These are phyloP conservation scores for Polyodon spathula DNA, from an alignment of 2,113 vertebrate species.

Conservation along the genomic window DNA sequence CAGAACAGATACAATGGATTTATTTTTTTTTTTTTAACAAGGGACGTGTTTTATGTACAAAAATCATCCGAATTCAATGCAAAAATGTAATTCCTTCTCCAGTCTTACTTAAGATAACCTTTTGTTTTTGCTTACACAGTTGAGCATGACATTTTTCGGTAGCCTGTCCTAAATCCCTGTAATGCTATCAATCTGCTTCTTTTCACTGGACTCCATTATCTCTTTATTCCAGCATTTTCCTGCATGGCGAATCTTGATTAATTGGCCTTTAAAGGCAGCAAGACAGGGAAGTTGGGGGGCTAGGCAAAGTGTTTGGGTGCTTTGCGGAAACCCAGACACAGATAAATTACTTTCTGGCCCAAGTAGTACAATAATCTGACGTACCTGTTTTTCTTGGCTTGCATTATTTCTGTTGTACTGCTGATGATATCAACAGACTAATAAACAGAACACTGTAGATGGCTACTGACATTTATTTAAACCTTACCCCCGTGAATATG, in stretches of 20 bases:
- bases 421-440: constrained; percentile 6
- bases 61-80: no score
- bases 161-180: constrained; percentile 36
- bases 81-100: constrained; percentile 24
- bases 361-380: constrained; percentile 25
- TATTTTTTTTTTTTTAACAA: no score
- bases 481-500: no score
- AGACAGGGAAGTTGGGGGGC: constrained; percentile 48
- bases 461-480: no score
- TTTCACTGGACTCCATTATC: constrained; percentile 57
- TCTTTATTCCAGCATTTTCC: constrained; percentile 53
- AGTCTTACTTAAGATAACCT: constrained; percentile 25
- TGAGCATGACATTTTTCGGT: constrained; percentile 29
- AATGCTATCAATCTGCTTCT: constrained; percentile 49
- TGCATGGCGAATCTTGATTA: constrained; percentile 56
- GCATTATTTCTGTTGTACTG: constrained; percentile 15
- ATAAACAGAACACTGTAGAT: no score
- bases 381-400: constrained; percentile 22
- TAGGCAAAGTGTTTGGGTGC: constrained; percentile 48
- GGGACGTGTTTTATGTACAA: no score
- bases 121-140: constrained; percentile 15
- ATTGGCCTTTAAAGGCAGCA: constrained; percentile 41
- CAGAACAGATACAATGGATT: no score
- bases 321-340: constrained; percentile 48
- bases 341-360: constrained; percentile 41